Evolutionary conservation across 2,113 vertebrate genomes (phyloP).

Genomic region (Zosterops japonicus): DNA sequence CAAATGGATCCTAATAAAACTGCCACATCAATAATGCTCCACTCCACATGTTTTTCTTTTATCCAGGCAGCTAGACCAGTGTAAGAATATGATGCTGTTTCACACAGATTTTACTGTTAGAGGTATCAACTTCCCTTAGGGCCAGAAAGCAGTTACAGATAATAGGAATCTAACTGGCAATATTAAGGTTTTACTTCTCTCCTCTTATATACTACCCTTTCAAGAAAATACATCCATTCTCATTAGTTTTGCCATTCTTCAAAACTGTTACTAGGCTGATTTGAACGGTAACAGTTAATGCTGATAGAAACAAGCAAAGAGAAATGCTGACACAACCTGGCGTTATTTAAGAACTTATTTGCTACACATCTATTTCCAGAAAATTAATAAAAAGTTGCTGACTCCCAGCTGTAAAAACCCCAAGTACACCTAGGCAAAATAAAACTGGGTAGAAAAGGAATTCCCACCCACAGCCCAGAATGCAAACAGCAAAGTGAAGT

Average conservation of each 20-base stretch:
- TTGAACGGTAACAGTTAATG: conserved; percentile 19
- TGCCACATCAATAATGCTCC: not conserved
- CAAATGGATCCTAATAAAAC: not conserved
- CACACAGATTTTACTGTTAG: conserved; percentile 20
- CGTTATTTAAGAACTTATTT: conserved; percentile 28
- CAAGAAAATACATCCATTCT: conserved; percentile 28
- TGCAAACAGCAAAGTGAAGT: not conserved
- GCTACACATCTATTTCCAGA: not conserved
- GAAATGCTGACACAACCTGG: conserved; percentile 4
- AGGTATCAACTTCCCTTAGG: conserved; percentile 30
- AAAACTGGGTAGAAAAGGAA: not conserved
- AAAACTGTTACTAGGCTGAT: not conserved
- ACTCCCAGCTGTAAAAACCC: not conserved
- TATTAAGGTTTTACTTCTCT: conserved; percentile 40
- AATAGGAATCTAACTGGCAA: conserved; percentile 31
- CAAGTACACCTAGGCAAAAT: not conserved
- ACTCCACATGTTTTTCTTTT: not conserved
- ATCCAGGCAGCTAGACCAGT: not conserved
- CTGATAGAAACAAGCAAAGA: conserved; percentile 21
- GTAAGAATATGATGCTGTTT: not conserved
- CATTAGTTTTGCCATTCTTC: conserved; percentile 38
- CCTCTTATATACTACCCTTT: not conserved
- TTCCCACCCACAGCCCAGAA: not conserved
- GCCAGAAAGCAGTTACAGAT: conserved; percentile 36
- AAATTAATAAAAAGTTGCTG: conserved; percentile 7